Conservation (phyloP, 2,113 vertebrate species). For the Syrmaticus mikado region DNA sequence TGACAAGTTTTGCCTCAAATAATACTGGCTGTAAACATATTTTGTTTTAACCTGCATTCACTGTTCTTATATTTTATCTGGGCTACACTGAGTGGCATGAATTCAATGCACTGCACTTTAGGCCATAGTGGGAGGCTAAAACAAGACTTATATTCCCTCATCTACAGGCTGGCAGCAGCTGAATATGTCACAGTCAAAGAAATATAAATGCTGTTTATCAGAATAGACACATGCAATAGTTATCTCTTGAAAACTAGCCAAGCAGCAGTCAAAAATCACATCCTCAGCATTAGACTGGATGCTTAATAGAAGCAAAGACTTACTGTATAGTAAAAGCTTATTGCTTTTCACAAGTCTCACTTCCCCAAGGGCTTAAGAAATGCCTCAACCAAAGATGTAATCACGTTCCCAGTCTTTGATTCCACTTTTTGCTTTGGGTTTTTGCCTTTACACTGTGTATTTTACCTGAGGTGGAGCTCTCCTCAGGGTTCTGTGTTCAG, state of each 20-base stretch:
- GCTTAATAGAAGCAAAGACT: neutral
- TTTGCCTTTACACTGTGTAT: neutral
- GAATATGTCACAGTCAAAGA: neutral
- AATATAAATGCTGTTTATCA: neutral
- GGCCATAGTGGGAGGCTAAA: neutral
- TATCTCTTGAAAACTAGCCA: constrained; percentile 8
- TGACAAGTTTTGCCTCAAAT: neutral
- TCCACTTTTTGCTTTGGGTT: neutral
- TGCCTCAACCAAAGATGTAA: neutral
- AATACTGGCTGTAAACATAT: constrained; percentile 4
- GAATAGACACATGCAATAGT: neutral
- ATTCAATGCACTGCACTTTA: neutral
- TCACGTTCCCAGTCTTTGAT: neutral
- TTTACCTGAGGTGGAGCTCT: neutral
- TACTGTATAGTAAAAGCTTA: neutral
- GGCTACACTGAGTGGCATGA: neutral
- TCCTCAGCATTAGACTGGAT: neutral
- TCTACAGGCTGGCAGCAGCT: neutral
- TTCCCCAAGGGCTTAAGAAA: neutral
- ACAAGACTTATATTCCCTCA: neutral
- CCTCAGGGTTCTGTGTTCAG: neutral
- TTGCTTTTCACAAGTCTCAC: neutral
- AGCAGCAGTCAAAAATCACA: constrained; percentile 11
- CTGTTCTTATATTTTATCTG: neutral
- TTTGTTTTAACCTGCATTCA: neutral